Evolutionary conservation across 2,888 invertebrate genomes (phyloP), one percentile per base, ranked within the genome.

Genomic region (Cantharis rustica): DNA sequence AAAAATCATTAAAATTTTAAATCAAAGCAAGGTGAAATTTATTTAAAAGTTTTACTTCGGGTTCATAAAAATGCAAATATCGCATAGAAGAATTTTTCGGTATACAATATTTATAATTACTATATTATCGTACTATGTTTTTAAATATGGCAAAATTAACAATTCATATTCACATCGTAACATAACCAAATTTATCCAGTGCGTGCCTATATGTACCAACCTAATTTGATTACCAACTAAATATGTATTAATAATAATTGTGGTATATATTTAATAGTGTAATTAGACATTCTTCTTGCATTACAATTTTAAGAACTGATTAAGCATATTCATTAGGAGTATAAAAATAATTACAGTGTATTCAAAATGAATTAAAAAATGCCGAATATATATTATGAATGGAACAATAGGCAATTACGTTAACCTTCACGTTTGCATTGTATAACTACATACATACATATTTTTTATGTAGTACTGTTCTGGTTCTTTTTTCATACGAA

Each of bases 391-490:
- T 73, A 73, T 73, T 73, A 61, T 73, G 72, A 73, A 68, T 68
- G 72, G 72, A 73, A 73, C 72, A 73, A 73, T 73, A 26, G 72
- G 68, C 72, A 73, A 73, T 73, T 73, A 73, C 16, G 68, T 16
- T 61, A 73, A 68, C 61, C 64, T 66, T 66, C 64, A 66, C 17
- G 64, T 20, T 66, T 66, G 64, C 23, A 17, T 66, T 61, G 68
- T 68, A 47, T 47, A 26, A 68, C 23, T 61, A 47, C 47, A 47
- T 47, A 47, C 47, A 47, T 47, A 47, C 9, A 61, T 68, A 73
- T 62, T 64, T 27, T 63, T 63, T 71, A n/a, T 26, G 63, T 64
- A 47, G 47, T 47, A 64, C 62, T 71, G 47, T 26, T 61, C 20
- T 72, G 26, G 16, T 66, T 64, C 62, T 72, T 72, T 72, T 26